Evolutionary conservation across 2,888 invertebrate genomes (phyloP).

Genomic region (Agrotis ipsilon): DNA sequence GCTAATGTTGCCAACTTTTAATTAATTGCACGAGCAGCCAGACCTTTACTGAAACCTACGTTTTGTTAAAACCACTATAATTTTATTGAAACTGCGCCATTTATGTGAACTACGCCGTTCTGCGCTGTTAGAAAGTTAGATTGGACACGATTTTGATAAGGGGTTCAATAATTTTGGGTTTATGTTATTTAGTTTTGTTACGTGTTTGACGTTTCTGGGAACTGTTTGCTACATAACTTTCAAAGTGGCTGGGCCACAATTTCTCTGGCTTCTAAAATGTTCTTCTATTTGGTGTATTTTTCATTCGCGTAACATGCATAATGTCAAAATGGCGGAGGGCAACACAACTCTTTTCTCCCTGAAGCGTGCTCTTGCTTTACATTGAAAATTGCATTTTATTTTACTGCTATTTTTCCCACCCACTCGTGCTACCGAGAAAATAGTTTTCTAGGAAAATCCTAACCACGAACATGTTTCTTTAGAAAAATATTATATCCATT

Average conservation of each 20-base stretch:
- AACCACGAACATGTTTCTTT: constrained; percentile 12
- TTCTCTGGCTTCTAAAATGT: not conserved
- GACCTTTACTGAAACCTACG: constrained; percentile 42
- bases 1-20: constrained; percentile 74
- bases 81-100: constrained; percentile 32
- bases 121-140: constrained; percentile 12
- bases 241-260: not conserved
- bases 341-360: not conserved
- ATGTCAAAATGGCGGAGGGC: constrained; percentile 12
- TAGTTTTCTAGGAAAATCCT: constrained; percentile 13
- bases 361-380: not conserved
- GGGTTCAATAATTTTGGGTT: constrained; percentile 28
- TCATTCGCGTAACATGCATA: not conserved
- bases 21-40: constrained; percentile 67
- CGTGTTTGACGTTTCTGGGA: constrained; percentile 24
- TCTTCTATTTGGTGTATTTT: not conserved
- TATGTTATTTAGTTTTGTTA: constrained; percentile 26
- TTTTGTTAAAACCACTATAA: constrained; percentile 38
- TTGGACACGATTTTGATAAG: constrained; percentile 35
- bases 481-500: not conserved
- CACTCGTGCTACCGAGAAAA: not conserved
- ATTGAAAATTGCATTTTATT: constrained; percentile 6
- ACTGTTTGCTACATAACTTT: constrained; percentile 12
- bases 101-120: constrained; percentile 10
- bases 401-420: not conserved